Conservation (phyloP, 2,797 vertebrate species). For the Menidia menidia region DNA sequence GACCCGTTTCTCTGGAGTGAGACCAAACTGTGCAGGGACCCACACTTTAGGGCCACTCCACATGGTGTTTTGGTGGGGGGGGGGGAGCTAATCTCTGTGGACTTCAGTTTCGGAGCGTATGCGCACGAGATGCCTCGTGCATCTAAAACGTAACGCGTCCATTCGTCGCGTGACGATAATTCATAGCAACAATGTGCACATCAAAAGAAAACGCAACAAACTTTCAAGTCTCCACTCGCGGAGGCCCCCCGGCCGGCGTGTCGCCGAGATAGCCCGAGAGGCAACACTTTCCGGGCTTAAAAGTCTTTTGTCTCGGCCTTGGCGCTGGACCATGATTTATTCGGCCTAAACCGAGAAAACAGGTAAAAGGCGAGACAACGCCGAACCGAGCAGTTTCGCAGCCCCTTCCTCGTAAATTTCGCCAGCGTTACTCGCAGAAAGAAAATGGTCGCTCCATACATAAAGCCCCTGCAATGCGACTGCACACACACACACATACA, state of each 20-base stretch:
- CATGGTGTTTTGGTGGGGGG: constrained; percentile 39
- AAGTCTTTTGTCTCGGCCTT: constrained; percentile 29
- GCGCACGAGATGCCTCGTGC: constrained; percentile 37
- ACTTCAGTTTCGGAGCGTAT: constrained; percentile 35
- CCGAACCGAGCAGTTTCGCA: constrained; percentile 11
- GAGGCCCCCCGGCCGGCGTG: constrained; percentile 1
- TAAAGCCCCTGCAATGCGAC: constrained; percentile 85
- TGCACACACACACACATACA: constrained; percentile 46
- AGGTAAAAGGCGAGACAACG: neutral
- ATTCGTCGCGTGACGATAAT: constrained; percentile 9
- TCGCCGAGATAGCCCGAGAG: constrained; percentile 14
- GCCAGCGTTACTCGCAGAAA: constrained; percentile 62
- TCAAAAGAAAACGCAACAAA: constrained; percentile 41
- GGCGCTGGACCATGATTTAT: neutral
- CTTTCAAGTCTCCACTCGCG: constrained; percentile 27
- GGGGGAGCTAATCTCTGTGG: constrained; percentile 16
- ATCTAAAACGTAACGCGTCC: constrained; percentile 50
- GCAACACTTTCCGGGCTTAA: constrained; percentile 15
- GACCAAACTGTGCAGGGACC: neutral
- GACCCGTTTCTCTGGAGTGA: neutral
- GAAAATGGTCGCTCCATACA: constrained; percentile 83
- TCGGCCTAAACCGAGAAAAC: neutral
- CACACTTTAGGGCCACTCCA: constrained; percentile 22
- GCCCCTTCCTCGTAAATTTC: constrained; percentile 47
- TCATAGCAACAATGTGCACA: constrained; percentile 18